Conservation (phyloP, 2,113 vertebrate species). For the Hirundichthys speculiger region DNA sequence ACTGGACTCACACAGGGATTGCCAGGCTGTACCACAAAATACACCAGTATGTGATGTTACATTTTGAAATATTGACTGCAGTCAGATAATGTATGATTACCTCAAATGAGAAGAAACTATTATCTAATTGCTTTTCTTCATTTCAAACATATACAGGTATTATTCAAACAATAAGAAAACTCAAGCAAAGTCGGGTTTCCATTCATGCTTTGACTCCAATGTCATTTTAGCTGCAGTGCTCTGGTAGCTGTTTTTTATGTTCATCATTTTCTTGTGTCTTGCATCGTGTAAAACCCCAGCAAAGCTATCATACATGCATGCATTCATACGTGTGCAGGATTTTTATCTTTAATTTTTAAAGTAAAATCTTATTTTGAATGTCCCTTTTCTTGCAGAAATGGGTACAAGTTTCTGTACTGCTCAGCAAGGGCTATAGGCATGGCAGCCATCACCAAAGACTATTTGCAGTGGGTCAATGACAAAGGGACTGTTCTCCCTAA, state of each 20-base stretch:
- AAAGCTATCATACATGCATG: background rate
- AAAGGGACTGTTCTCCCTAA: slow-evolving; percentile 87
- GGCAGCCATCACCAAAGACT: slow-evolving; percentile 92
- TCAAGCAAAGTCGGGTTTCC: too few relatives aligned
- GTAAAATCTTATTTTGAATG: background rate
- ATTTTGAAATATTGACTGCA: background rate
- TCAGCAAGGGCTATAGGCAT: slow-evolving; percentile 93
- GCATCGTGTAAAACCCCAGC: too few relatives aligned
- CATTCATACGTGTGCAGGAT: background rate
- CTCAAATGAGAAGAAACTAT: background rate
- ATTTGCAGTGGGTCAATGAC: slow-evolving; percentile 91
- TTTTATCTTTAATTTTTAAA: background rate
- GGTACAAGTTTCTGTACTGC: slow-evolving; percentile 97
- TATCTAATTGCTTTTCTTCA: background rate
- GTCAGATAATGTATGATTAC: background rate
- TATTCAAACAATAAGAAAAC: too few relatives aligned
- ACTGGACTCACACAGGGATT: slow-evolving; percentile 95
- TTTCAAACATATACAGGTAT: background rate
- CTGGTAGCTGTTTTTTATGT: too few relatives aligned
- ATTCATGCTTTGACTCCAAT: too few relatives aligned
- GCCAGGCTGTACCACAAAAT: slow-evolving; percentile 95
- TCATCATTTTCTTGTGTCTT: too few relatives aligned
- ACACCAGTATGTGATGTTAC: slow-evolving; percentile 82
- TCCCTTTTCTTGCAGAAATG: slow-evolving; percentile 82
- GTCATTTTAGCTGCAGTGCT: too few relatives aligned